Evolutionary conservation across 2,113 vertebrate genomes (phyloP).

Genomic region (Agelaius tricolor): DNA sequence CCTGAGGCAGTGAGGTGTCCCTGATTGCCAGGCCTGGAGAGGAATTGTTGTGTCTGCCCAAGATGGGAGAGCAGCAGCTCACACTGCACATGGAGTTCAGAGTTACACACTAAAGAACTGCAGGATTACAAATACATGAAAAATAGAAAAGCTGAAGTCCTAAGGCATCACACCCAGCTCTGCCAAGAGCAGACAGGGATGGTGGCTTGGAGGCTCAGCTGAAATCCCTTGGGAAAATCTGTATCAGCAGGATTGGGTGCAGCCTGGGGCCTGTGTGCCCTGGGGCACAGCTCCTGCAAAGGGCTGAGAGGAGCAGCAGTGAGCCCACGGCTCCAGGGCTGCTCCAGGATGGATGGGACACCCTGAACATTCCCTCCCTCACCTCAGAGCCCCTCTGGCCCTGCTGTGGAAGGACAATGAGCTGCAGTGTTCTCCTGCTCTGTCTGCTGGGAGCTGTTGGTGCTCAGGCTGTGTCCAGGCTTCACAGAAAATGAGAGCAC

Average conservation of each 20-base stretch:
- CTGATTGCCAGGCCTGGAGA: neutral
- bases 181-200: neutral
- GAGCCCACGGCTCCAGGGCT: neutral
- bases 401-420: rapidly evolving
- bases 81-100: rapidly evolving
- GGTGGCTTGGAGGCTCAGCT: neutral
- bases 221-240: neutral
- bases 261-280: neutral
- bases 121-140: neutral
- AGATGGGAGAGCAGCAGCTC: neutral
- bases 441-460: rapidly evolving
- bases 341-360: neutral
- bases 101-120: neutral
- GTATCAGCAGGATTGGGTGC: neutral
- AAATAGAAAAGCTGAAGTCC: neutral
- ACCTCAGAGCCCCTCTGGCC: neutral
- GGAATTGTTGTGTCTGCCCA: neutral
- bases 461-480: neutral
- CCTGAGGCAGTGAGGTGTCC: neutral
- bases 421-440: neutral
- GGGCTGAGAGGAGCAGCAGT: neutral
- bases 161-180: neutral
- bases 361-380: rapidly evolving
- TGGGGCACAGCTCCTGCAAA: neutral
- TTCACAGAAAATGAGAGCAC: neutral